Base-by-base conservation (phyloP, 1,140 invertebrate species). In the Neodiprion fabricii region DNA sequence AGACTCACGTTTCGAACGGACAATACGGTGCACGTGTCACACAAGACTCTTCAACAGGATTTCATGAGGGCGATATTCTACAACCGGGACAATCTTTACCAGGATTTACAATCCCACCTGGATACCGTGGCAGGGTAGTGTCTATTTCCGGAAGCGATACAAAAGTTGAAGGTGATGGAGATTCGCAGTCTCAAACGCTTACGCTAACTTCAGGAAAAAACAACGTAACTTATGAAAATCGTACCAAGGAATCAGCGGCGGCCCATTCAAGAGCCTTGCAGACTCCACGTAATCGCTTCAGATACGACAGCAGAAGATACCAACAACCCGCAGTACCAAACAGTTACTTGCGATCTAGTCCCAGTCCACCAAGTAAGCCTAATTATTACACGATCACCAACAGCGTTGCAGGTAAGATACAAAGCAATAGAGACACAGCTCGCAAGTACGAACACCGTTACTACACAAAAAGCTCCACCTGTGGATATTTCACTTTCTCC, bases 401-500 rank as follows among this genome's bases (percentile, higher is more conserved):
- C 80, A 94, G 94, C 17, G 91, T 95, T 50, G 93, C 94, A 7
- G 93, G 94, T 14, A 92, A 91, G 76, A 87, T 93, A 70, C 91
- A 92, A 71, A 76, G 89, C 14, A 82, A 85, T 71, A 90, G 90
- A 76, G 88, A 86, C 74, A 79, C 89, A 53, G 81, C 84, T 1
- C 87, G 87, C 75, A 91, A 92, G 67, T 88, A 87, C 53, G 87
- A 87, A 70, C 87, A 88, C 79, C 84, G 94, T 21, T 95, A 95
- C 85, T 96, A 95, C 75, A 95, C 94, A 0, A 95, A 96, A 83
- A 95, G 94, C 14, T 95, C 94, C 3, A 95, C 93, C 0, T 96
- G 94, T 84, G 95, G 95, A 48, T 95, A 95, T 80, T 95, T 95
- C 77, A 95, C 94, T 4, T 95, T 96, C 82, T 93, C 94, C 0